These are phyloP conservation scores for Aphrophora alni DNA, from an alignment of 2,888 invertebrate species.

Conservation along the genomic window DNA sequence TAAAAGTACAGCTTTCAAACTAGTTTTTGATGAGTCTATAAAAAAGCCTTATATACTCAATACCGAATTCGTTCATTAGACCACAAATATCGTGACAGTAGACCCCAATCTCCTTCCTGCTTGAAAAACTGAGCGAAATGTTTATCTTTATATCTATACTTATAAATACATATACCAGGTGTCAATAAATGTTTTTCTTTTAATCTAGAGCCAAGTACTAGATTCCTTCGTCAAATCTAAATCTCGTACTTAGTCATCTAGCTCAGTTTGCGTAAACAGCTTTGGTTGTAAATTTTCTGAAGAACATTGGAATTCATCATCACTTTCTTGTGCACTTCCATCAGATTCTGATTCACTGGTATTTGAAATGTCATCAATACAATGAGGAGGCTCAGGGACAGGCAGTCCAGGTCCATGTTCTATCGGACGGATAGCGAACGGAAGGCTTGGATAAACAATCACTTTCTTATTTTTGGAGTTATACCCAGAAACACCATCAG, in stretches of 20 bases:
- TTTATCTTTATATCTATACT: background rate
- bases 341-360: too few species aligned
- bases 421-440: too few species aligned
- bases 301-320: too few species aligned
- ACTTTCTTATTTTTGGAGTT: background rate
- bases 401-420: background rate
- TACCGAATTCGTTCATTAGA: constrained; percentile 23
- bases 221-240: background rate
- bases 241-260: background rate
- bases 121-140: constrained; percentile 7
- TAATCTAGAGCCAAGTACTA: constrained; percentile 6
- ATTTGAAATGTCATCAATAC: background rate
- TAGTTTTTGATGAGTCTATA: constrained; percentile 49
- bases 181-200: constrained; percentile 3
- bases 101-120: constrained; percentile 17
- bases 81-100: constrained; percentile 10
- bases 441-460: background rate
- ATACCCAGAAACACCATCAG: background rate
- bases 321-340: too few species aligned
- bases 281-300: too few species aligned
- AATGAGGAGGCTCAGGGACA: background rate
- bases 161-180: background rate
- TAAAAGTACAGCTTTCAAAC: constrained; percentile 49
- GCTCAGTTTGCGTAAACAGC: constrained; percentile 6
- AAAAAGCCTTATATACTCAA: constrained; percentile 46